Evolutionary conservation across 2,113 vertebrate species (phyloP), one percentile per base, ranked within the genome.

Genomic region (Nannobrachium achirus): DNA sequence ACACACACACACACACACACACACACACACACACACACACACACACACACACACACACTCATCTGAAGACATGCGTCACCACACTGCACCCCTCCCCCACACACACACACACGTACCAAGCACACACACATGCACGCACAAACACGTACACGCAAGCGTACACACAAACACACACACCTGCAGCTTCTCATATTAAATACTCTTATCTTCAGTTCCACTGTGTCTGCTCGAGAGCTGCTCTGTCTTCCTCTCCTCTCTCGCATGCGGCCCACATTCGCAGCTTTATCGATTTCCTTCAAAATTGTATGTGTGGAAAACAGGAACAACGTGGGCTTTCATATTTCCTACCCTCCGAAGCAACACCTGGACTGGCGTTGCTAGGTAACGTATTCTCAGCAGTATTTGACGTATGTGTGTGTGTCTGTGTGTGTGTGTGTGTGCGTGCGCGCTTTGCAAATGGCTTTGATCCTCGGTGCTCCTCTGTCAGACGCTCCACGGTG

Each of bases 321-420:
- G 81, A 83, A 81, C 77, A 82, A 86, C 71, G 80, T 59, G 59
- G 68, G 79, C 81, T 84, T 86, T 75, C 84, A 85, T 90, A 86
- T 82, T 77, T 85, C 83, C 84, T 68, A 52, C 69, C 56, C 79
- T 69, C 75, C 60, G n/a, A n/a, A n/a, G 69, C 71, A 88, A 90
- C 85, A 90, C 87, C 88, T 91, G 90, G 89, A 88, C 87, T 76
- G 76, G 60, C 69, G 92, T 93, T 92, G 91, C 91, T 93, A 92
- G 89, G 92, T 85, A 92, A 92, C 92, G 78, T 83, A 60, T 86
- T 76, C 81, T 67, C 55, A 11, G 79, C 75, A 16, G 74, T 72
- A 81, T 88, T 83, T 91, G 89, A 88, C 89, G 85, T 84, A 84
- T 84, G 79, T 80, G 52, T 56, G 61, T 79, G 71, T 84, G 79